Evolutionary conservation across 2,797 vertebrate species (phyloP), one percentile per base, ranked within the genome.

Genomic region (Eulemur coronatus): DNA sequence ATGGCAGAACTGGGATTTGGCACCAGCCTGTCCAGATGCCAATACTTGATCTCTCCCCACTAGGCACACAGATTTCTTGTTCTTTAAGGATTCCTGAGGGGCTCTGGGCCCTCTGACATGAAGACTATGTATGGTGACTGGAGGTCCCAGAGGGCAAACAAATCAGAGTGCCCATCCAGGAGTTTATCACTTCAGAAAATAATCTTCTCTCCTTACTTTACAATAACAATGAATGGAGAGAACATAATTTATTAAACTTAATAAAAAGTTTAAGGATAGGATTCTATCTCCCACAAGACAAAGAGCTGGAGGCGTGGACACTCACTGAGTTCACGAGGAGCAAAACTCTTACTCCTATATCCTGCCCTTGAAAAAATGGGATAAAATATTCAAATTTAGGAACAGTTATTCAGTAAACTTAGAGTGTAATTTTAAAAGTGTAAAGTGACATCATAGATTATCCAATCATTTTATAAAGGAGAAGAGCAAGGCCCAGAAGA

Each of bases 61-160:
- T 3, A 38, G 0, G 7, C 1, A 41, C 18, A 18, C 0, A 26
- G 13, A 63, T 7, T 33, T 41, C 24, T 38, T 30, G 15, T 17
- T 41, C 38, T 33, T 17, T 57, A 3, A 13, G 26, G 35, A 35
- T 69, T 41, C 28, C 22, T 4, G 6, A 12, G 8, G 7, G 52
- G 52, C 41, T 41, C 48, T 30, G 35, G 84, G 4, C 18, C 30
- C 72, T 86, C 33, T 12, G 24, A 72, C 18, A 48, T 2, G 18
- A 52, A 50, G 5, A 35, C 24, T 26, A 15, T 20, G 72, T 38
- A 14, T n/a, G 4, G 48, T 33, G 38, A 67, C 41, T 17, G 57
- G 22, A 48, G 5, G 7, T 18, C 28, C 3, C 52, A 8, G 10
- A 50, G 28, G 35, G 20, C 55, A 35, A 80, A 28, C 0, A 2